Conservation (phyloP, 2,888 invertebrate species). For the Pteria penguin region DNA sequence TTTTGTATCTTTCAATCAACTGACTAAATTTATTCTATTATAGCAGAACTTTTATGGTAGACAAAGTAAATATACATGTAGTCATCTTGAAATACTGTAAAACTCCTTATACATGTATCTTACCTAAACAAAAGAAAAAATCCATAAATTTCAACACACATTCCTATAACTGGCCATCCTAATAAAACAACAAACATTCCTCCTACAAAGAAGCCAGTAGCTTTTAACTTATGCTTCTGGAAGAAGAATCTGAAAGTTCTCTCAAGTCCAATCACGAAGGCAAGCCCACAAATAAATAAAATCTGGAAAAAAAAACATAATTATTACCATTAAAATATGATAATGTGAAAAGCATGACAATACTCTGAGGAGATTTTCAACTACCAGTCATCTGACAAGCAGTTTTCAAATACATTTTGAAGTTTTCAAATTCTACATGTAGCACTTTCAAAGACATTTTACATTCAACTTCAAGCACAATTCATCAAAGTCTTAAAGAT, state of each 20-base stretch:
- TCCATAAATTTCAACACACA: constrained; percentile 97
- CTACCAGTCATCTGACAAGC: too few relatives aligned
- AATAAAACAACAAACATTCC: constrained; percentile 95
- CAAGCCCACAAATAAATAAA: constrained; percentile 95
- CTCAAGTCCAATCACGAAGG: constrained; percentile 97
- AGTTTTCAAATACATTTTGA: too few relatives aligned
- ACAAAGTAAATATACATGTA: neutral
- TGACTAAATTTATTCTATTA: too few relatives aligned
- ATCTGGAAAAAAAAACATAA: constrained; percentile 88
- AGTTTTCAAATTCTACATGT: too few relatives aligned
- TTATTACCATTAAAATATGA: too few relatives aligned
- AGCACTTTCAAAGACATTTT: too few relatives aligned
- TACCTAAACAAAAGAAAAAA: constrained; percentile 87
- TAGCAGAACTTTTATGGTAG: neutral
- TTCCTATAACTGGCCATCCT: constrained; percentile 98
- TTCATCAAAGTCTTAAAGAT: too few relatives aligned
- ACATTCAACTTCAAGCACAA: too few relatives aligned
- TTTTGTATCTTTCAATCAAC: too few relatives aligned
- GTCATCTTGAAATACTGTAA: neutral
- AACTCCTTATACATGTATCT: constrained; percentile 42
- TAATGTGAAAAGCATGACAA: too few relatives aligned
- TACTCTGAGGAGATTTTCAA: too few relatives aligned
- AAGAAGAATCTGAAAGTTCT: constrained; percentile 98
- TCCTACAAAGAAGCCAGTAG: constrained; percentile 92
- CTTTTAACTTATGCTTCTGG: constrained; percentile 96